phyloP scores from a whole-genome alignment of 2,888 invertebrate genomes.

The Platynereis dumerilii region DNA sequence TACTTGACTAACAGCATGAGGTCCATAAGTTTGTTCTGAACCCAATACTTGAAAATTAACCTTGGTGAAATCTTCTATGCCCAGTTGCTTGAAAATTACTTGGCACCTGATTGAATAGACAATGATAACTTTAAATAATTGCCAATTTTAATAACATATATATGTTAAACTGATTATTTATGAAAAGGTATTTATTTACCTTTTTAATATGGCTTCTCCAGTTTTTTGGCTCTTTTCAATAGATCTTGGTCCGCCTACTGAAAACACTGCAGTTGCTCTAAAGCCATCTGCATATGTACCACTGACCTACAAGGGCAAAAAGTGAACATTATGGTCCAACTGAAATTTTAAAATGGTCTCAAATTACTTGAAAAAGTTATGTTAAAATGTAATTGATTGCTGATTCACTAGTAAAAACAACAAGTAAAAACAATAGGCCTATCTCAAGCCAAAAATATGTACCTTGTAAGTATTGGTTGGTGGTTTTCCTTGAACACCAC shows the following conservation, averaged over 20 bases:
- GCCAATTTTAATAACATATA: too few species aligned
- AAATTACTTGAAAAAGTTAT: too few species aligned
- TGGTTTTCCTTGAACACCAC: conserved; percentile 63
- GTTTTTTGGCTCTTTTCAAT: conserved; percentile 64
- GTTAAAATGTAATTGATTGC: too few species aligned
- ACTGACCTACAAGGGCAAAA: conserved; percentile 59
- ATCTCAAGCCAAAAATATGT: background rate
- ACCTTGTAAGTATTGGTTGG: conserved; percentile 65
- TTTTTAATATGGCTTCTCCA: conserved; percentile 63
- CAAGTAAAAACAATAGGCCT: too few species aligned
- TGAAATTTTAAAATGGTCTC: background rate
- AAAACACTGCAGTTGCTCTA: conserved; percentile 63
- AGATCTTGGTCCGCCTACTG: conserved; percentile 63
- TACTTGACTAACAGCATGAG: conserved; percentile 46
- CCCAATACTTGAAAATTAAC: conserved; percentile 64
- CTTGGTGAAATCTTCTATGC: conserved; percentile 61
- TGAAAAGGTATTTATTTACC: conserved; percentile 43
- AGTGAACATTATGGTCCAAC: background rate
- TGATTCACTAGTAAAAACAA: too few species aligned
- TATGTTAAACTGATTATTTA: background rate
- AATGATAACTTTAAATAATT: background rate
- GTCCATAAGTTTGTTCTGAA: conserved; percentile 63
- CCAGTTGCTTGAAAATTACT: conserved; percentile 55
- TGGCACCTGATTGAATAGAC: conserved; percentile 43
- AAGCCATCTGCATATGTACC: conserved; percentile 66